Evolutionary conservation across 2,797 vertebrate species (phyloP).

Genomic region (Helostoma temminkii): DNA sequence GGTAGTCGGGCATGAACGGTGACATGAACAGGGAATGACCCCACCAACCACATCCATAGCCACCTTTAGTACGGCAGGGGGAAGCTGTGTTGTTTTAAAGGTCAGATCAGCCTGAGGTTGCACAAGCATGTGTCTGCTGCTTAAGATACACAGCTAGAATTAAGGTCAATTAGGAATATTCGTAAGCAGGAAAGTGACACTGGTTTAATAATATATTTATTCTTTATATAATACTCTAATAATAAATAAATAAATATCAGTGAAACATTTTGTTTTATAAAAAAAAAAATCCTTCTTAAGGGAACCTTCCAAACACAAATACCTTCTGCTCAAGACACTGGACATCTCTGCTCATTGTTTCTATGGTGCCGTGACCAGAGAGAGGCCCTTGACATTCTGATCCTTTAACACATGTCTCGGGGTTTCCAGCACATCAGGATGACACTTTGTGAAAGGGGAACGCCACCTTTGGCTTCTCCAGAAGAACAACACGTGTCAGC

Average conservation of each 20-base stretch:
- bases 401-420: conserved; percentile 79
- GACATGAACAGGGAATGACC: conserved; percentile 86
- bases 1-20: conserved; percentile 82
- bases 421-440: conserved; percentile 80
- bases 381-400: conserved; percentile 81
- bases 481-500: conserved; percentile 83
- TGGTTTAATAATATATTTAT: not conserved
- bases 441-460: conserved; percentile 82
- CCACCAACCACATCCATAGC: conserved; percentile 74
- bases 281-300: conserved; percentile 25
- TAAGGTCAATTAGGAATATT: conserved; percentile 16
- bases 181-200: conserved; percentile 6
- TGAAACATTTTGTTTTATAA: conserved; percentile 19
- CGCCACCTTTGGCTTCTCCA: conserved; percentile 76
- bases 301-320: conserved; percentile 25
- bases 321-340: conserved; percentile 44
- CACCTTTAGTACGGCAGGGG: conserved; percentile 62
- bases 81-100: conserved; percentile 80
- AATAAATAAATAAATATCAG: conserved; percentile 11
- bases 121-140: conserved; percentile 63
- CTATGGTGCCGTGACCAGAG: conserved; percentile 56
- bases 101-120: conserved; percentile 67
- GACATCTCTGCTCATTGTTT: conserved; percentile 65
- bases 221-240: too few species aligned
- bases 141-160: conserved; percentile 22